These are phyloP conservation scores for Sturmia bella DNA, from an alignment of 2,888 invertebrate genomes.

Conservation along the genomic window DNA sequence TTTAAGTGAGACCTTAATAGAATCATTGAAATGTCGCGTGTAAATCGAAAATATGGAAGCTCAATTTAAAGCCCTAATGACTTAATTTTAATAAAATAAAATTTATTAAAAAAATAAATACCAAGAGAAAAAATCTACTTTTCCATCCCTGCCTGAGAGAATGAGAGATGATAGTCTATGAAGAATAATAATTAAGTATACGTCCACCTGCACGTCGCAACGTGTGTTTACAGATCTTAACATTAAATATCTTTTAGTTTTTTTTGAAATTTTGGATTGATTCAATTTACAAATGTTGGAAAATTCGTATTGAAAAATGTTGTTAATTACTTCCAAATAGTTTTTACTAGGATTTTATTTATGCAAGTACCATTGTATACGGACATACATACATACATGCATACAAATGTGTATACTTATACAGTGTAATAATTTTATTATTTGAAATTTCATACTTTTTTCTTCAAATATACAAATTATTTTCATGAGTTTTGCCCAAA, in stretches of 20 bases:
- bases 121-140: too few relatives aligned
- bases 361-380: neutral
- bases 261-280: conserved; percentile 54
- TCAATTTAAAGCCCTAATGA: too few relatives aligned
- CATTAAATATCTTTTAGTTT: conserved; percentile 19
- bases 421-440: neutral
- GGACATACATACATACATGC: neutral
- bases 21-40: too few relatives aligned
- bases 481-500: conserved; percentile 3
- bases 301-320: neutral
- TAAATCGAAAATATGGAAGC: too few relatives aligned
- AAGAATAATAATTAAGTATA: conserved; percentile 44
- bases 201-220: too few relatives aligned
- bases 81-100: too few relatives aligned
- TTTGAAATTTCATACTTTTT: neutral
- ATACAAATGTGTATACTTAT: neutral
- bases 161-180: too few relatives aligned
- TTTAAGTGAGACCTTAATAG: too few relatives aligned
- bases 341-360: neutral
- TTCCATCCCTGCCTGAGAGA: too few relatives aligned
- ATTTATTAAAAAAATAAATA: too few relatives aligned
- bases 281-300: conserved; percentile 21
- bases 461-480: too few relatives aligned
- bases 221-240: conserved; percentile 28
- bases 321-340: conserved; percentile 17